Evolutionary conservation across 2,888 invertebrate genomes (phyloP), one percentile per base, ranked within the genome.

Genomic region (Heliconius aoede): DNA sequence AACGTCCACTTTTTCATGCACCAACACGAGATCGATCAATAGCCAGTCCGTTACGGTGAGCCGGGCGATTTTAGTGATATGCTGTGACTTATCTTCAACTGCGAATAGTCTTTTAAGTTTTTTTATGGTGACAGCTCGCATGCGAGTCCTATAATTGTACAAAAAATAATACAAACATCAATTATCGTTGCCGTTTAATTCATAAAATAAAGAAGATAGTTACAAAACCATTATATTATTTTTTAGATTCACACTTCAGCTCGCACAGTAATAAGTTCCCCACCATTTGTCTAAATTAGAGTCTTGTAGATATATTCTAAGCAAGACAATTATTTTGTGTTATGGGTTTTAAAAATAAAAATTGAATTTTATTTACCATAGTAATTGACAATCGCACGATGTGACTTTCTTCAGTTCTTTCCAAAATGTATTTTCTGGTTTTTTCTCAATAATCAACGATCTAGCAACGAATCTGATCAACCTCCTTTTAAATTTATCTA

Each of bases 1-100:
- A 76, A 93, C 86, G 80, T 94, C 91, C 24, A 90, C 83, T n/a
- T 91, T 85, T 81, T 93, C 91, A 74, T 94, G 93, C 51, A 91
- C 93, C 28, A 94, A 84, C 58, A 93, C 88, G 76, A 91, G 82
- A 78, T 94, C 94, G 80, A 89, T 91, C 5, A 94, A 80, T 69
- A 93, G 84, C 94, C 94, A 94, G 79, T 94, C 94, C 1, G 93
- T 93, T 72, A 87, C 81, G 0, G 90, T 85, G 86, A 94, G 89
- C 7, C 88, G 83, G 0, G 91, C 92, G 0, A 89, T 83, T 1
- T 80, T 80, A 0, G 89, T 86, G 1, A 94, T 85, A 3, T 68
- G 71, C 0, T 84, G 83, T 7, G 84, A 72, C 3, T 80, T 75
- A 75, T 94, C 94, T 5, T 89, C 84, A 0, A 87, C 90, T 1